Conservation (phyloP, 2,113 vertebrate species). For the Atractosteus spatula region DNA sequence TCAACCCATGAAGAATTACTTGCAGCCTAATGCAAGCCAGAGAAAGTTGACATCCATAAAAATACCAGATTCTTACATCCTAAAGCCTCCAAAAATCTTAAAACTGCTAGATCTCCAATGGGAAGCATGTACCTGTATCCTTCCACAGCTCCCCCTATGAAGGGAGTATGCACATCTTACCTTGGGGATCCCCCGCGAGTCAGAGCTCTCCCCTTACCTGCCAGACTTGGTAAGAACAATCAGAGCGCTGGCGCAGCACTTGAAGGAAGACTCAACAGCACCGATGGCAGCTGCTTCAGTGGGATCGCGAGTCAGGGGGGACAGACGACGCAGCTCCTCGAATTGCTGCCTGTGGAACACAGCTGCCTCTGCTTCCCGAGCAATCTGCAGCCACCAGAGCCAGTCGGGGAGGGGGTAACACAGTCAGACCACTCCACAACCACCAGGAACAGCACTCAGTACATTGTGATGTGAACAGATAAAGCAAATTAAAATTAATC, state of each 20-base stretch:
- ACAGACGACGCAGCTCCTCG: conserved; percentile 90
- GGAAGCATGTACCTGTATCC: too few relatives aligned
- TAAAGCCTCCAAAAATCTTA: too few relatives aligned
- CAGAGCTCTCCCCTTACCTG: conserved; percentile 74
- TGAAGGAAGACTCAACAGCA: conserved; percentile 95
- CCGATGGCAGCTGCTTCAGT: conserved; percentile 90
- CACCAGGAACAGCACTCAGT: neutral
- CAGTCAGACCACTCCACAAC: neutral
- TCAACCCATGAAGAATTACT: too few relatives aligned
- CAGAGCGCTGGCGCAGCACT: conserved; percentile 94
- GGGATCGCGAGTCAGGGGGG: conserved; percentile 91
- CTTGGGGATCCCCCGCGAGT: neutral
- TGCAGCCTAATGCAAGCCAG: too few relatives aligned
- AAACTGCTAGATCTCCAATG: too few relatives aligned
- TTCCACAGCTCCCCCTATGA: neutral
- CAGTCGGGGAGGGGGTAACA: neutral
- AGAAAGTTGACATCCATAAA: too few relatives aligned
- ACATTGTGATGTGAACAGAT: neutral
- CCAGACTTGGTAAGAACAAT: conserved; percentile 95
- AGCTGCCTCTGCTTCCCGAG: conserved; percentile 95
- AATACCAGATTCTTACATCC: too few relatives aligned
- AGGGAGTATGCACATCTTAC: neutral
- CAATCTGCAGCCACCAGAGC: conserved; percentile 69
- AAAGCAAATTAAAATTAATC: neutral
- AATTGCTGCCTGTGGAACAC: conserved; percentile 97